Base-by-base conservation (phyloP, 92 coral and sea anemone species). In the Paragorgia papillata region DNA sequence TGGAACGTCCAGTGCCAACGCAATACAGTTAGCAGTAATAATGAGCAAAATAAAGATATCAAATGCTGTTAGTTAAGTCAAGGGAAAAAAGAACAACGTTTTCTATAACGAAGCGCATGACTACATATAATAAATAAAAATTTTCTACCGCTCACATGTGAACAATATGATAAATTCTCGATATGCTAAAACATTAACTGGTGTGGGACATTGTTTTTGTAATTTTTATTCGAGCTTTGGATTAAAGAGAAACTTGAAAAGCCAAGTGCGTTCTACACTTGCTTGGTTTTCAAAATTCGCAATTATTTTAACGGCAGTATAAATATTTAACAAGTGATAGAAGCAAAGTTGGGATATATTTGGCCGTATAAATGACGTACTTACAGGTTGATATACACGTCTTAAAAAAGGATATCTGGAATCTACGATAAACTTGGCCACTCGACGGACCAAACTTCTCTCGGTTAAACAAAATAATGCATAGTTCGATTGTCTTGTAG, bases 341-440 rank as follows among this genome's bases (percentile, higher is more conserved):
- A 68, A 68, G 21, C 26, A 41, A 18, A 28, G n/a, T 26, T 20
- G 39, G n/a, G n/a, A 3, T 60, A 29, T 39, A 62, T 9, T 19
- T 54, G 10, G 2, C 22, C 35, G 24, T 24, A 44, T 18, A 26
- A 14, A 50, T 49, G 35, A 27, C 10, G 22, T 56, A 56, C 17
- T 56, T 10, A 29, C 57, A 44, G 46, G 29, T 15, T 17, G 27
- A 57, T 19, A 29, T 15, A n/a, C n/a, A n/a, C n/a, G 14, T 24
- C 49, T 17, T n/a, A n/a, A n/a, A 51, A 55, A 91, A 94, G 99
- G 99, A 95, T 95, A 95, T 91, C 90, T 95, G 32, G 93, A 90
- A 27, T 86, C 99, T 75, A 95, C 99, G 55, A 95, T 88, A 56
- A 81, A 79, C 30, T 81, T 89, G 9, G 97, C 92, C 30, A 88